Conservation (phyloP, 1,140 invertebrate species). For the Caenorhabditis remanei region DNA sequence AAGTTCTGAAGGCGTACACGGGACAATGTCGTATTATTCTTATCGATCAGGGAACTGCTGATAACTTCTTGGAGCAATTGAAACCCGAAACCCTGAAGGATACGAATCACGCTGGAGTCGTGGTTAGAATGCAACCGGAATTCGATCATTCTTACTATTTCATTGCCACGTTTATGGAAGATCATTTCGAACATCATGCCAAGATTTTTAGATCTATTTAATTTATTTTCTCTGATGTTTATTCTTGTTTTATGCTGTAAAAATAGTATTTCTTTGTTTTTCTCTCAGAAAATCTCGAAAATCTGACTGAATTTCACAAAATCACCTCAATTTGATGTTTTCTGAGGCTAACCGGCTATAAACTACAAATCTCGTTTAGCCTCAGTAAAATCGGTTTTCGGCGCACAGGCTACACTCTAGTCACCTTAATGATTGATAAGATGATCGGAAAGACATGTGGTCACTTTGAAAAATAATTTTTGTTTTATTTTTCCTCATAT, state of each 20-base stretch:
- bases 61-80: conserved; percentile 89
- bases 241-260: background rate
- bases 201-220: conserved; percentile 4
- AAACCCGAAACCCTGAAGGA: conserved; percentile 88
- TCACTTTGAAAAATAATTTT: background rate
- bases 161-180: conserved; percentile 90
- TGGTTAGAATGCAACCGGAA: conserved; percentile 84
- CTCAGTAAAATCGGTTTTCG: no score
- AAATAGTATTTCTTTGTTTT: background rate
- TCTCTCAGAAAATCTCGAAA: background rate
- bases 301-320: no score
- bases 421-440: background rate
- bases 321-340: no score
- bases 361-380: no score
- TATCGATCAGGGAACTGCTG: conserved; percentile 92
- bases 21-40: conserved; percentile 88
- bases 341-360: no score
- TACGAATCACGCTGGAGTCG: conserved; percentile 82
- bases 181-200: conserved; percentile 84
- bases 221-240: background rate
- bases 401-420: background rate
- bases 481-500: background rate
- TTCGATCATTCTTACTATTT: conserved; percentile 98
- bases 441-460: background rate
- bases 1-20: conserved; percentile 86